Base-by-base conservation (phyloP, 2,888 invertebrate genomes). In the Ariolimax columbianus region DNA sequence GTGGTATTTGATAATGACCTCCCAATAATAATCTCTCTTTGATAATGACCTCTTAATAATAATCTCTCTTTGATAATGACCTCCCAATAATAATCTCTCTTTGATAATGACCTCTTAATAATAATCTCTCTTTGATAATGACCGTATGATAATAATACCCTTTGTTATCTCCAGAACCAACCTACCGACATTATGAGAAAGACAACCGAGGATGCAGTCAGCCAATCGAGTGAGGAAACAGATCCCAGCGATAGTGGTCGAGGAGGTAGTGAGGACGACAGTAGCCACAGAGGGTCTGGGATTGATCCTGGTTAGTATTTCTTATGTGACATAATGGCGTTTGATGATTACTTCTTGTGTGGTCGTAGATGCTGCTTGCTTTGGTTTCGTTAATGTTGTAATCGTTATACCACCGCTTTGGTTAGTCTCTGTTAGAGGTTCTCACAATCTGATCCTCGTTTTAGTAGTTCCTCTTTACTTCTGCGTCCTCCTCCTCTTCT, bases 201-300 rank as follows among this genome's bases (percentile, higher is more conserved):
- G 75, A 77, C 70, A 40, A 26, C 72, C 0, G 87, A 87, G 33
- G 87, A 87, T 40, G 79, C 73, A 14, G 47, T 85, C 38, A 87
- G 87, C 68, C 85, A 87, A 51, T 77, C 85, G 55, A 84, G 84
- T n/a, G 87, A 83, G 7, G 85, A 85, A 30, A 82, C 83, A 3
- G 87, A 84, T 36, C 84, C 87, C 33, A 87, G 87, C 47, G 87
- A 87, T 66, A 87, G 87, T 80, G 87, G 87, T 26, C 78, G 87
- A 43, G 87, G 87, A 26, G 85, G 85, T 38, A 85, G 85, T 43
- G 87, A 87, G 43, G 87, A 87, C n/a, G 87, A 87, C 26, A 82
- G 82, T 43, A 87, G 87, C 73, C 82, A 87, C 82, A 85, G 87
- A 78, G 87, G 87, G 7, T 87, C 87, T 9, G 83, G 82, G 40